Evolutionary conservation across 37 sponge, comb jelly and placozoan genomes (phyloP).

Genomic region (Dysidea cf. avara): DNA sequence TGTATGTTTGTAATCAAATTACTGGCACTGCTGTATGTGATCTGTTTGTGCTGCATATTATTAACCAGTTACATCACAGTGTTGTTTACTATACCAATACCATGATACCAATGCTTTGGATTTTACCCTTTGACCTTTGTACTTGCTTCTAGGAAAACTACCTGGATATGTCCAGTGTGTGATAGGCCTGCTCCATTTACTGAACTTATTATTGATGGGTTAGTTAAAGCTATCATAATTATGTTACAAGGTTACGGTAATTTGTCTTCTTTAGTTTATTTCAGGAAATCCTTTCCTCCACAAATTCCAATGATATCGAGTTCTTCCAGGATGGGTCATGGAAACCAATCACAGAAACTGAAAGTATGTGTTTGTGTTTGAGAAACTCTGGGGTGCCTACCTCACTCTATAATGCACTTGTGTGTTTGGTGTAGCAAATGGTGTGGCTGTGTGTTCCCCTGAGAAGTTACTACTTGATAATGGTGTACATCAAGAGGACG

Average conservation of each 20-base stretch:
- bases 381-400: not conserved
- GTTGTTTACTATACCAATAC: no score
- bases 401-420: no score
- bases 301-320: constrained; percentile 46
- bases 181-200: constrained; percentile 63
- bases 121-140: no score
- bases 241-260: not conserved
- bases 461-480: not conserved
- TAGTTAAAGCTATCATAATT: constrained; percentile 16
- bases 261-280: constrained; percentile 42
- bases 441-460: not conserved
- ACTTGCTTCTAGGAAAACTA: constrained; percentile 57
- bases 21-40: no score
- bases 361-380: constrained; percentile 1
- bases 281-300: constrained; percentile 56
- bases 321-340: constrained; percentile 68
- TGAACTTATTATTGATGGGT: constrained; percentile 82
- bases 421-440: constrained; percentile 1
- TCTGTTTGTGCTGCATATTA: no score
- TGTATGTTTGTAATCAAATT: no score
- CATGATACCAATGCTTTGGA: no score
- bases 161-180: constrained; percentile 95
- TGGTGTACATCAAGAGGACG: not conserved
- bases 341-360: constrained; percentile 38
- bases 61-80: no score